phyloP scores from a whole-genome alignment of 2,797 vertebrate species.

The Erpetoichthys calabaricus region DNA sequence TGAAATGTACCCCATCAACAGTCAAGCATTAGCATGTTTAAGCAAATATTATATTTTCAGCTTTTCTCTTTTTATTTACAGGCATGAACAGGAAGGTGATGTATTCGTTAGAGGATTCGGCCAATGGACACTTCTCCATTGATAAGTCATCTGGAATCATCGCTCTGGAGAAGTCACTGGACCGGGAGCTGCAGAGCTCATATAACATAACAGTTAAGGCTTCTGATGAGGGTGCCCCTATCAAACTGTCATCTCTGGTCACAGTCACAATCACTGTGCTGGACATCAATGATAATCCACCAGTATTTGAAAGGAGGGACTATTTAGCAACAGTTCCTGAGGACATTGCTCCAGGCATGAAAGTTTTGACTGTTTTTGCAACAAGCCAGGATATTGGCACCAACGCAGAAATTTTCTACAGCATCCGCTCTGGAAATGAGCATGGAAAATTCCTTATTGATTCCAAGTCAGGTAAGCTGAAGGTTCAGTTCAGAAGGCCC shows the following conservation, averaged over 20 bases:
- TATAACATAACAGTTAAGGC: constrained; percentile 74
- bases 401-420: constrained; percentile 87
- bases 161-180: constrained; percentile 68
- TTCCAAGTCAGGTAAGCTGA: constrained; percentile 64
- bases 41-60: too few relatives aligned
- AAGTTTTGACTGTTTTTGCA: constrained; percentile 74
- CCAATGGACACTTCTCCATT: constrained; percentile 74
- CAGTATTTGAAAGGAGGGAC: constrained; percentile 85
- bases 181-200: constrained; percentile 73
- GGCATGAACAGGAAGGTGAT: constrained; percentile 72
- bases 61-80: constrained; percentile 25
- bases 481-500: background rate
- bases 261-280: constrained; percentile 79
- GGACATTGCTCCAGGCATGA: constrained; percentile 63
- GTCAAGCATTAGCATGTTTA: too few relatives aligned
- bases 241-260: constrained; percentile 60
- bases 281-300: constrained; percentile 92
- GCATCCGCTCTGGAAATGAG: constrained; percentile 85
- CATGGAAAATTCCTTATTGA: constrained; percentile 82
- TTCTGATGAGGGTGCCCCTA: constrained; percentile 63
- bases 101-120: constrained; percentile 71
- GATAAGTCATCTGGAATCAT: constrained; percentile 76
- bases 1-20: too few relatives aligned
- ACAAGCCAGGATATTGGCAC: constrained; percentile 93
- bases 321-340: constrained; percentile 77